Conservation (phyloP, 2,797 vertebrate species). For the Erithacus rubecula region DNA sequence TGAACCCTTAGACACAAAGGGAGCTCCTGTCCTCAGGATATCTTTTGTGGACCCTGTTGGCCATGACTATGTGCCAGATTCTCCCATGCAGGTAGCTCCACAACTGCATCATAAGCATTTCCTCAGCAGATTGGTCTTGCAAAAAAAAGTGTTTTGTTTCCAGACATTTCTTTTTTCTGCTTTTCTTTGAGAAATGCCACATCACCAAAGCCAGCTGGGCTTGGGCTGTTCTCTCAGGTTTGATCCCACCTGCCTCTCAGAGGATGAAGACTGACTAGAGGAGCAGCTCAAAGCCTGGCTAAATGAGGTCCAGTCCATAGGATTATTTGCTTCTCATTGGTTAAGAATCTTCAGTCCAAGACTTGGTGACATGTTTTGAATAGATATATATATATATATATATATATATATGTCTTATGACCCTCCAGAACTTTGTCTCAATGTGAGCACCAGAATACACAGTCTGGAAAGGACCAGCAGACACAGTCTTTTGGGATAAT, state of each 20-base stretch:
- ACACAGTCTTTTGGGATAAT: not conserved
- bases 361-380: not conserved
- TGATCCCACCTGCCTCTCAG: not conserved
- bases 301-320: not conserved
- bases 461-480: not conserved
- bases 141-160: constrained; percentile 43
- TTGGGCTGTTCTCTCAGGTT: not conserved
- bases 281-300: not conserved
- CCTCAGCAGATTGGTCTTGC: not conserved
- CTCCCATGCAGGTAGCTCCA: not conserved
- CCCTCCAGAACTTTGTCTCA: not conserved
- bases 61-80: not conserved
- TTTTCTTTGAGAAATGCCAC: constrained; percentile 51
- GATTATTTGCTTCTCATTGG: not conserved
- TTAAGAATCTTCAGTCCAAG: not conserved
- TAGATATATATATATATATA: not conserved
- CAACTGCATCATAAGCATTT: not conserved
- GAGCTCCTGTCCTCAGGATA: not conserved
- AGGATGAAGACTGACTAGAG: not conserved
- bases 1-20: not conserved
- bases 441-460: not conserved
- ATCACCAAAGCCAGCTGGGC: not conserved
- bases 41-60: not conserved
- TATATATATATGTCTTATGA: not conserved
- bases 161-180: not conserved